phyloP scores from a whole-genome alignment of 35 echinoderm and acorn worm species.

The Chiridota heheva region DNA sequence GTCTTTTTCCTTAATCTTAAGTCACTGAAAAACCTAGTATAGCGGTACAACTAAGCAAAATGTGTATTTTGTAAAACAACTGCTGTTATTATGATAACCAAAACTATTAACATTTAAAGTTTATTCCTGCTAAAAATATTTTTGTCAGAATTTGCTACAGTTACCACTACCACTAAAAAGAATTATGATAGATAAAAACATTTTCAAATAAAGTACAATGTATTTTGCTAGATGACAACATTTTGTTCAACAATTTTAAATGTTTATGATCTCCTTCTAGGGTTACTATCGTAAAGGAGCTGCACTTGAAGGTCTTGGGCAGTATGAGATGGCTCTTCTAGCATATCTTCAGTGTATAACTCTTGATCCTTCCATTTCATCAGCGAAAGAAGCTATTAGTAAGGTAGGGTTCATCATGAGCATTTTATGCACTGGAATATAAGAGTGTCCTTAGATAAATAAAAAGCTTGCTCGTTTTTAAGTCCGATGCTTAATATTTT shows the following conservation, averaged over 20 bases:
- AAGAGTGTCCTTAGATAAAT: background rate
- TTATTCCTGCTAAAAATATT: too few relatives aligned
- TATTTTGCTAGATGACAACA: too few relatives aligned
- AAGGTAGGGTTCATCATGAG: conserved; percentile 52
- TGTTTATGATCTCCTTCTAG: too few relatives aligned
- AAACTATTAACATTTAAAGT: too few relatives aligned
- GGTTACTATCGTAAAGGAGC: conserved; percentile 77
- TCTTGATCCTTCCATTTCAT: conserved; percentile 54
- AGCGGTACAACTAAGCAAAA: too few relatives aligned
- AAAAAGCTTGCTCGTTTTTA: background rate
- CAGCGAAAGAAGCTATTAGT: conserved; percentile 62
- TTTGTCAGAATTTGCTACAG: background rate
- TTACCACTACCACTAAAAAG: background rate
- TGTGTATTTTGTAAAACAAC: too few relatives aligned
- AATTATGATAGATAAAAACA: background rate
- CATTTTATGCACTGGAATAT: background rate
- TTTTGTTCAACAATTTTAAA: too few relatives aligned
- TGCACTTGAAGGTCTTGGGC: conserved; percentile 32
- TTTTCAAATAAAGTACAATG: too few relatives aligned
- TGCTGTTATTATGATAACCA: too few relatives aligned
- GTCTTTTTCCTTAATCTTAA: too few relatives aligned
- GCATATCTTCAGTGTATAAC: conserved; percentile 78
- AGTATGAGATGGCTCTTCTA: conserved; percentile 59
- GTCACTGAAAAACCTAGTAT: too few relatives aligned
- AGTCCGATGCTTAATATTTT: too few relatives aligned